phyloP scores from a whole-genome alignment of 2,888 invertebrate species.

The Augiades crinisus region DNA sequence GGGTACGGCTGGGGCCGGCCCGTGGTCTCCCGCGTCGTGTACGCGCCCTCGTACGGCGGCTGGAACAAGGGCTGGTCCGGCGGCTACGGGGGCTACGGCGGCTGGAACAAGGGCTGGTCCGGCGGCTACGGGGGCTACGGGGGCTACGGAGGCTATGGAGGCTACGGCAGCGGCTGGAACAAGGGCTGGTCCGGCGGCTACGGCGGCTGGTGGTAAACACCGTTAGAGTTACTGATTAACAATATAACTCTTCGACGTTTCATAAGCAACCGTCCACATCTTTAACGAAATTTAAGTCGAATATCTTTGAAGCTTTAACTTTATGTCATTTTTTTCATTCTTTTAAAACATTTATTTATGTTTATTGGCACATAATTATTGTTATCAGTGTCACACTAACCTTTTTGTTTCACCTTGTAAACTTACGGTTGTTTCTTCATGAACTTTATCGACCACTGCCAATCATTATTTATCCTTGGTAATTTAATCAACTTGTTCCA shows the following conservation, averaged over 20 bases:
- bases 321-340: neutral
- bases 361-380: neutral
- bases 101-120: no score
- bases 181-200: no score
- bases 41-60: constrained; percentile 14
- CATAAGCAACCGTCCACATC: no score
- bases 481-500: neutral
- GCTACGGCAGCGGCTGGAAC: constrained; percentile 1
- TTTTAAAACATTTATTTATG: neutral
- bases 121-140: constrained; percentile 9
- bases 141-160: constrained; percentile 2
- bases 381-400: no score
- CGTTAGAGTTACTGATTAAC: neutral
- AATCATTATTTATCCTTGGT: neutral
- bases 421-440: neutral
- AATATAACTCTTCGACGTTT: neutral
- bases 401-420: neutral
- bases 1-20: constrained; percentile 21
- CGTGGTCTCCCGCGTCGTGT: constrained; percentile 27
- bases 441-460: neutral
- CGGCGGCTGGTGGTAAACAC: constrained; percentile 23
- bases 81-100: constrained; percentile 11
- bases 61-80: no score
- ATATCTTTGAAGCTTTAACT: no score
- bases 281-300: no score